Percentiles rank a stretch among this genome's conserved stretches.
These are phyloP conservation scores for Cheiracanthium punctorium DNA, from an alignment of 2,888 invertebrate species.

Conservation along the genomic window DNA sequence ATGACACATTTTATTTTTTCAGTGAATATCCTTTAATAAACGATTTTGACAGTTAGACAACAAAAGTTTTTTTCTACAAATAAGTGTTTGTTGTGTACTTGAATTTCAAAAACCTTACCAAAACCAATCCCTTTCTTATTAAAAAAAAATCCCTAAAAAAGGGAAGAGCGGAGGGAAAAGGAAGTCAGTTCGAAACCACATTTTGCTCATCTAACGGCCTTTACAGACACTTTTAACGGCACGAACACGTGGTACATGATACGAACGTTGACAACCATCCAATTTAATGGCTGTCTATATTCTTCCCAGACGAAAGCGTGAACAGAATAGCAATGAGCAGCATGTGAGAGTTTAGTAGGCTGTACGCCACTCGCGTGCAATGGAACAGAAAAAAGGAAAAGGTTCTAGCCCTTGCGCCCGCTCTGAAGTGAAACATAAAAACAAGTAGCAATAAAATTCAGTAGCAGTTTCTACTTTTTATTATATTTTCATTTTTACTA, in stretches of 20 bases:
- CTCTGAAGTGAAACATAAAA: background rate
- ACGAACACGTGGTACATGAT: background rate
- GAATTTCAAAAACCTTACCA: too few species aligned
- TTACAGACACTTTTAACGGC: background rate
- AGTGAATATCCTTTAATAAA: too few species aligned
- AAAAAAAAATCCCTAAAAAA: too few species aligned
- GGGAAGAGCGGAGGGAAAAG: too few species aligned
- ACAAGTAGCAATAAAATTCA: constrained; percentile 10
- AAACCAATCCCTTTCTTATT: too few species aligned
- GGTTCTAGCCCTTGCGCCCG: background rate
- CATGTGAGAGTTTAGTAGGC: background rate
- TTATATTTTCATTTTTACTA: background rate
- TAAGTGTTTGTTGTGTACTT: too few species aligned
- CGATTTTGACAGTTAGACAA: too few species aligned
- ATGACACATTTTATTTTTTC: too few species aligned
- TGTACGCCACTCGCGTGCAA: background rate
- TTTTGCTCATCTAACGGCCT: background rate
- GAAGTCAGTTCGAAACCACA: too few species aligned
- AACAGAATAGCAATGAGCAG: background rate
- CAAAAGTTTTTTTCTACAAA: too few species aligned
- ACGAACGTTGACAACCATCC: background rate
- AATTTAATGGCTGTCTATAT: background rate
- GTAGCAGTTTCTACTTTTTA: background rate
- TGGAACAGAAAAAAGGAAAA: background rate
- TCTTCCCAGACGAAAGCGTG: background rate